Base-by-base conservation (phyloP, 2,888 invertebrate species). In the Phytoseiulus persimilis region DNA sequence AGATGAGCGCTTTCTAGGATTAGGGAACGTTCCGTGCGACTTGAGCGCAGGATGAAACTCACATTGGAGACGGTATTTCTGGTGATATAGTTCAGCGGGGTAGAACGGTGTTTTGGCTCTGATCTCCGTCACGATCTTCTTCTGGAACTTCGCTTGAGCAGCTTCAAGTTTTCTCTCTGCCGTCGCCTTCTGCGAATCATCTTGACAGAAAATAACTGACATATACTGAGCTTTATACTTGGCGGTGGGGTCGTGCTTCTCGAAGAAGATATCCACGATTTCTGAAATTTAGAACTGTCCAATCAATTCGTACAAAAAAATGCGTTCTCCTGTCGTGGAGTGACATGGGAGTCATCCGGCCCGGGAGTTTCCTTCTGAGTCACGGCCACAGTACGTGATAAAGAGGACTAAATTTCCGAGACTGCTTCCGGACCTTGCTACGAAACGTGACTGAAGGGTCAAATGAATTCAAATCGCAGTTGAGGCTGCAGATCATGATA, bases 191-290 rank as follows among this genome's bases (percentile, higher is more conserved):
- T 87, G 87, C 32, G 23, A 33, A 32, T 87, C 87, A 5, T 33
- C 32, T n/a, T 87, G 87, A 23, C 45, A 87, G 39, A 33, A 87
- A n/a, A 87, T 87, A 11, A 87, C 45, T 6, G 87, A 87, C 32
- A 39, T 87, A 39, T 87, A 92, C 91, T 92, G 90, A 84, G 90
- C 91, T 90, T 92, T 92, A 33, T 91, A 90, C n/a, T 90, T 89
- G 18, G 91, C 91, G 0, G 92, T 92, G 6, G 93, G 92, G 91
- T 93, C 92, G 90, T 93, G 93, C 90, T 92, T 92, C 45, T 91
- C 91, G 92, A 93, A 93, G 91, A 93, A 93, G 90, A 91, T 91
- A 65, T 92, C 91, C 83, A 93, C 91, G 18, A 93, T 91, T 28
- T 92, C 91, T 31, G 33, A 87, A 87, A 87, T 32, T 31, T 2